Percentiles rank a stretch among this genome's conserved stretches.
Evolutionary conservation across 2,113 vertebrate genomes (phyloP).

Genomic region (Tiliqua scincoides): DNA sequence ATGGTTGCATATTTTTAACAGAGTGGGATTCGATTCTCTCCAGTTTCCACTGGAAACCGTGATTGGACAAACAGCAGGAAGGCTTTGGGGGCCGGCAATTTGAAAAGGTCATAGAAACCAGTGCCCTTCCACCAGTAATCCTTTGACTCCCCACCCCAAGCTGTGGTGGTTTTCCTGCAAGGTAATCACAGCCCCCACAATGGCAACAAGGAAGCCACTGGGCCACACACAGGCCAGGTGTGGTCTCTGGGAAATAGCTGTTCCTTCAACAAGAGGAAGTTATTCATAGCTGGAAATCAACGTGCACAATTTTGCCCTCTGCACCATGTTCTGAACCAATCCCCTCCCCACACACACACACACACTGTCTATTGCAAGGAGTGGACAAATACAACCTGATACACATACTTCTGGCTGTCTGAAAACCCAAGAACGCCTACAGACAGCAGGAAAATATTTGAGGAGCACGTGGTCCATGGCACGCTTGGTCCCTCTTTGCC

Average conservation of each 20-base stretch:
- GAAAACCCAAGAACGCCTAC: background rate
- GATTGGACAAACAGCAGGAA: no score
- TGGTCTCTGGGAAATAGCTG: background rate
- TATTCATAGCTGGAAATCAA: no score
- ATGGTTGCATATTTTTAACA: no score
- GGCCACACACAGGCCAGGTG: background rate
- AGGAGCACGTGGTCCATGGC: fast-evolving
- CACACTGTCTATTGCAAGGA: no score
- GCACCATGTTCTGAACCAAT: no score
- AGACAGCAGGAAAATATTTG: background rate
- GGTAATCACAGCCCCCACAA: background rate
- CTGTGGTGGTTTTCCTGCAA: background rate
- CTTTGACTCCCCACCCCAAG: background rate
- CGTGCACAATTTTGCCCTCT: no score
- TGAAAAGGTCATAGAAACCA: background rate
- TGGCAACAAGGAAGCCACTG: background rate
- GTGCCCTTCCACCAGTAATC: background rate
- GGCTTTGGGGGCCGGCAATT: background rate
- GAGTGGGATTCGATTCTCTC: background rate
- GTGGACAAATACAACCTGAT: background rate
- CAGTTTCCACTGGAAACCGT: background rate
- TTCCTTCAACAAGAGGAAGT: background rate
- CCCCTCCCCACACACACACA: no score
- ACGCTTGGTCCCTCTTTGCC: fast-evolving
- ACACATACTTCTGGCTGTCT: background rate